phyloP scores from a whole-genome alignment of 2,797 vertebrate species.

The Lindbergichthys nudifrons region DNA sequence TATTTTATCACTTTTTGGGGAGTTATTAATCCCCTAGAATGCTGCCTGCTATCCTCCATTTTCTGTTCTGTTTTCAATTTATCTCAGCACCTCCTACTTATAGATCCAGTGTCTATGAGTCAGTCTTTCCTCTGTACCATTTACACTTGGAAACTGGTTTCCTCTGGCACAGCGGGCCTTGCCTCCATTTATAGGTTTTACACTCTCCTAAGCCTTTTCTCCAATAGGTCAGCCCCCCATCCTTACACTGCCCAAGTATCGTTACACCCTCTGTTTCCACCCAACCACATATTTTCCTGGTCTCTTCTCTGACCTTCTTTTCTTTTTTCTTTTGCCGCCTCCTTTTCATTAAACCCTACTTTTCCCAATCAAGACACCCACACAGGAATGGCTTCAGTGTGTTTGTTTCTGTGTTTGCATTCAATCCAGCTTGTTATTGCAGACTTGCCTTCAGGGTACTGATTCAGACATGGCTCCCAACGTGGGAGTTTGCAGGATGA shows the following conservation, averaged over 20 bases:
- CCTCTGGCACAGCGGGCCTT: conserved; percentile 6
- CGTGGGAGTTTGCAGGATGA: conserved; percentile 26
- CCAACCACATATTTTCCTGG: conserved; percentile 27
- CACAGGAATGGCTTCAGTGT: conserved; percentile 24
- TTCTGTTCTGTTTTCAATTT: conserved; percentile 5
- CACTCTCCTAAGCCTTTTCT: conserved; percentile 10
- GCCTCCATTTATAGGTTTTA: conserved; percentile 18
- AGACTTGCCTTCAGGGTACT: conserved; percentile 27
- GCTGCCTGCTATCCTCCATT: background rate
- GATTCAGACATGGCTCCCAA: conserved; percentile 26
- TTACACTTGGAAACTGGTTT: conserved; percentile 30
- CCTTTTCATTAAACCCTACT: background rate
- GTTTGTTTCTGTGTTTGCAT: conserved; percentile 33
- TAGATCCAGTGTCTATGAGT: conserved; percentile 33
- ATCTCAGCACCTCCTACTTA: conserved; percentile 8
- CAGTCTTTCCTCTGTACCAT: conserved; percentile 32
- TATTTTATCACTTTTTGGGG: background rate
- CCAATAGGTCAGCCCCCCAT: conserved; percentile 5
- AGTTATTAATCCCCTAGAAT: background rate
- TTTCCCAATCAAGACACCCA: conserved; percentile 31
- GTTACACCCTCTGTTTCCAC: conserved; percentile 34
- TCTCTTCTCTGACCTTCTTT: conserved; percentile 20
- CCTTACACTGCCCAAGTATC: conserved; percentile 4
- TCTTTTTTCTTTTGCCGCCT: background rate
- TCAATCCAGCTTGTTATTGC: conserved; percentile 30